Evolutionary conservation across 1,140 invertebrate species (phyloP).

Genomic region (Ceratina japonica): DNA sequence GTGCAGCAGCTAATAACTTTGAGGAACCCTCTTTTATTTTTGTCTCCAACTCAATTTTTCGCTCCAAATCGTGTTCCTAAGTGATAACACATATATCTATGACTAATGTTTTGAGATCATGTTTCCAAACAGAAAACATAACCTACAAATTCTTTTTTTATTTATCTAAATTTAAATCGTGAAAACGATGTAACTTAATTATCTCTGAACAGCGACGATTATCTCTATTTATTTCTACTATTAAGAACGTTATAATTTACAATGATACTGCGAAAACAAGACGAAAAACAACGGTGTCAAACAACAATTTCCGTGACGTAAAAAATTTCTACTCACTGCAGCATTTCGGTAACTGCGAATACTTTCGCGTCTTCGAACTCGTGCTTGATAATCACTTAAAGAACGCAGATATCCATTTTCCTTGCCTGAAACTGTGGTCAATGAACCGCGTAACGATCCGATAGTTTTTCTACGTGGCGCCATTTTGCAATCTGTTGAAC

Average conservation of each 20-base stretch:
- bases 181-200: too few species aligned
- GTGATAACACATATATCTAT: background rate
- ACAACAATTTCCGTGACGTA: background rate
- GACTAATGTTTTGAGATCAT: too few species aligned
- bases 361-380: slow-evolving; percentile 73
- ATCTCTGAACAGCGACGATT: too few species aligned
- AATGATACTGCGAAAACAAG: background rate
- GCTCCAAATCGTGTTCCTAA: slow-evolving; percentile 84
- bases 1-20: slow-evolving; percentile 84
- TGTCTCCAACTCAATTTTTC: slow-evolving; percentile 87
- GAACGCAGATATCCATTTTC: slow-evolving; percentile 76
- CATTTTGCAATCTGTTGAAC: slow-evolving; percentile 62
- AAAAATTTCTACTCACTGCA: slow-evolving; percentile 67
- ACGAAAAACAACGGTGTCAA: background rate
- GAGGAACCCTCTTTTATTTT: slow-evolving; percentile 87
- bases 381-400: slow-evolving; percentile 74
- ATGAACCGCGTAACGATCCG: slow-evolving; percentile 46
- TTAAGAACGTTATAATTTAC: background rate
- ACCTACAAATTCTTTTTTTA: background rate
- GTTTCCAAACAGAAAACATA: background rate
- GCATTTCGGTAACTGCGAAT: slow-evolving; percentile 63
- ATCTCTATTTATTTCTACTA: too few species aligned
- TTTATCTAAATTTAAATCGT: background rate
- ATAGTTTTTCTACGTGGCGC: slow-evolving; percentile 71
- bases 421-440: slow-evolving; percentile 61